Evolutionary conservation across 2,797 vertebrate genomes (phyloP).

Genomic region (Channa striata): DNA sequence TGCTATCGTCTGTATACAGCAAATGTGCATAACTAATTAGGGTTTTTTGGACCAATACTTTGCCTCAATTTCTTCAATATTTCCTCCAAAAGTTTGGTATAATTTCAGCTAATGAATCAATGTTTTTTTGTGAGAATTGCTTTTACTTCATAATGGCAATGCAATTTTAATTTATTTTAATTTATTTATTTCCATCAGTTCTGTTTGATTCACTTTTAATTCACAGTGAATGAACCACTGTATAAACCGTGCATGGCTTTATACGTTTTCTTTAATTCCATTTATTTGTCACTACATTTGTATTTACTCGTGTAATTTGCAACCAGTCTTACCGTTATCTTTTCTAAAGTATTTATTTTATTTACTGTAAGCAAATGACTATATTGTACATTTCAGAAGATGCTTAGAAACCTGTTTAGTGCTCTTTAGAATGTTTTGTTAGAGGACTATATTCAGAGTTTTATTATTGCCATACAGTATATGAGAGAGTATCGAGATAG

Average conservation of each 20-base stretch:
- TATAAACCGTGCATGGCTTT: not conserved
- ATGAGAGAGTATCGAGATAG: conserved; percentile 30
- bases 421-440: conserved; percentile 50
- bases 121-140: conserved; percentile 4
- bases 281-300: conserved; percentile 15
- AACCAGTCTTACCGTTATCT: conserved; percentile 16
- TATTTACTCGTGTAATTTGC: conserved; percentile 4
- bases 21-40: not conserved
- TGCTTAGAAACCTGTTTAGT: conserved; percentile 59
- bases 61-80: not conserved
- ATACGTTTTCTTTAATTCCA: not conserved
- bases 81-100: not conserved
- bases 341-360: conserved; percentile 61
- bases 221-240: conserved; percentile 3
- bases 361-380: conserved; percentile 38
- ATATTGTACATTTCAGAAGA: conserved; percentile 58
- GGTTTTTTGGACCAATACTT: too few relatives aligned
- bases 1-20: not conserved
- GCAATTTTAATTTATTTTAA: not conserved
- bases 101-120: not conserved
- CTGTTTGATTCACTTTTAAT: too few relatives aligned
- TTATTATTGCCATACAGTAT: conserved; percentile 43
- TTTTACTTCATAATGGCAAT: not conserved
- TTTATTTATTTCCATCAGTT: too few relatives aligned
- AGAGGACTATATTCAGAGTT: conserved; percentile 56